Evolutionary conservation across 2,113 vertebrate genomes (phyloP).

Genomic region (Pluvialis apricaria): DNA sequence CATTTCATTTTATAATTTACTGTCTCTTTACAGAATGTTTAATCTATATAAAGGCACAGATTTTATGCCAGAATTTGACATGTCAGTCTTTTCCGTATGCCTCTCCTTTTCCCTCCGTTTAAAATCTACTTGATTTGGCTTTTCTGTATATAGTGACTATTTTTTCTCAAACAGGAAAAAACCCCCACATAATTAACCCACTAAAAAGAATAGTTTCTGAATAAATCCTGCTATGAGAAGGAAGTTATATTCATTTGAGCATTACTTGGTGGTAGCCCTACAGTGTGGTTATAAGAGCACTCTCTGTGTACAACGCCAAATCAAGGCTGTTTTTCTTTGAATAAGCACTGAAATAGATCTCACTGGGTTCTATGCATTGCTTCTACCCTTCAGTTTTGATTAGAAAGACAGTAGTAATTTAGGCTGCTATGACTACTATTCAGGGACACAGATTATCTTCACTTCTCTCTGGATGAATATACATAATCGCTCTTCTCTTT

Average conservation of each 20-base stretch:
- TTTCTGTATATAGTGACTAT: not conserved
- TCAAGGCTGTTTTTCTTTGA: not conserved
- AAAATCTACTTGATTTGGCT: not conserved
- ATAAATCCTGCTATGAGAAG: not conserved
- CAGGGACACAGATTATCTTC: not conserved
- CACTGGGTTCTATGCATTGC: not conserved
- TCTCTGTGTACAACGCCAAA: not conserved
- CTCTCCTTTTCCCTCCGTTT: not conserved
- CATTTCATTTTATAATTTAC: conserved; percentile 37
- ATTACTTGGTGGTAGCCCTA: not conserved
- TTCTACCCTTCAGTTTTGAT: not conserved
- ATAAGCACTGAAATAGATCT: not conserved
- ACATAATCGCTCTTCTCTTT: not conserved
- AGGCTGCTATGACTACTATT: not conserved
- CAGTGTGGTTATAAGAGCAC: not conserved
- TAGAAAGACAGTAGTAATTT: not conserved
- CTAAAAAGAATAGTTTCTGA: not conserved
- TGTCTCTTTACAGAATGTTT: conserved; percentile 35
- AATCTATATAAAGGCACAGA: conserved; percentile 40
- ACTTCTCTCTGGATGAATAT: not conserved
- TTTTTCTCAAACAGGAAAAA: not conserved
- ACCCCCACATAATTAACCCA: not conserved
- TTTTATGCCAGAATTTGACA: conserved; percentile 20
- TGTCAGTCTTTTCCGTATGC: not conserved
- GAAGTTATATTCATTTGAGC: not conserved